These are phyloP conservation scores for Batillaria attramentaria DNA, from an alignment of 1,140 invertebrate genomes.

Conservation along the genomic window DNA sequence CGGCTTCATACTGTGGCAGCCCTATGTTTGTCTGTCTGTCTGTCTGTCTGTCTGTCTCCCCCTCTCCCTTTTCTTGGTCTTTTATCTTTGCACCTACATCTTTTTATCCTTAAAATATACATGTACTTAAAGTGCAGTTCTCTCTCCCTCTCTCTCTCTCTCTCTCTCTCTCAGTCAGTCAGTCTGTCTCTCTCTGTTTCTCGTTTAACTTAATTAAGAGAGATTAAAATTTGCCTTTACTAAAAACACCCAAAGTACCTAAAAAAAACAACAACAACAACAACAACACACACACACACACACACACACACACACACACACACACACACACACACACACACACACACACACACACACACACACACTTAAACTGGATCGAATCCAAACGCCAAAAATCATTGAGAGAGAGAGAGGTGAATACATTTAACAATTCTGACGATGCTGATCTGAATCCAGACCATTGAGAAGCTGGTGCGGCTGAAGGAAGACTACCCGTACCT, in stretches of 20 bases:
- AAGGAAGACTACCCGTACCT: no score
- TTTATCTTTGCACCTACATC: background rate
- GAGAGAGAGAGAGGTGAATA: no score
- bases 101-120: no score
- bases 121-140: no score
- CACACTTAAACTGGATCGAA: background rate
- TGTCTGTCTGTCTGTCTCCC: background rate
- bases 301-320: background rate
- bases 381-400: no score
- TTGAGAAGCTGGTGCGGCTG: no score
- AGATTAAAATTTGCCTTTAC: background rate
- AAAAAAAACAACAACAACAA: background rate
- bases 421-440: background rate
- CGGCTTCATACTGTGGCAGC: background rate
- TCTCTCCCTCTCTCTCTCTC: background rate
- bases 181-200: background rate
- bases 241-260: background rate
- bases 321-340: conserved; percentile 2
- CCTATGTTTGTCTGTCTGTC: background rate
- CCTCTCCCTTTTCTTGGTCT: background rate
- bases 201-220: background rate
- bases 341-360: background rate
- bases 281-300: background rate
- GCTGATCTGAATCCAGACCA: no score
- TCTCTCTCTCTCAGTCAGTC: background rate